Conservation (phyloP, 2,888 invertebrate genomes). For the Teleiodes luculella region DNA sequence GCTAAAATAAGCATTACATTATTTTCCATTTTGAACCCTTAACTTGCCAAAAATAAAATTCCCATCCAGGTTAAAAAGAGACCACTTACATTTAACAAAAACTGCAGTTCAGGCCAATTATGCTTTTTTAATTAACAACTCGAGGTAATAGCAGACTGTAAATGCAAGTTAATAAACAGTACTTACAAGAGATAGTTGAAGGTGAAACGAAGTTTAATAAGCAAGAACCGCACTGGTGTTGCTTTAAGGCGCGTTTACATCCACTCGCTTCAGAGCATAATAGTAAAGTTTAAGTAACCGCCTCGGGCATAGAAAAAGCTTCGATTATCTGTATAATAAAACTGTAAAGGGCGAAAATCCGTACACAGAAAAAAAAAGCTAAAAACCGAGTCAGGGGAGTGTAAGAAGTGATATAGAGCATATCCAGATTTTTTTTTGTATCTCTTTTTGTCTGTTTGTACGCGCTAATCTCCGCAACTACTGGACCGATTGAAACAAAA, state of each 20-base stretch:
- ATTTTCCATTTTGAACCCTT: background rate
- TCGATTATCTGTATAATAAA: too few relatives aligned
- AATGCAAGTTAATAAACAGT: constrained; percentile 30
- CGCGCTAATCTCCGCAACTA: too few relatives aligned
- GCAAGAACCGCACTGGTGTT: constrained; percentile 50
- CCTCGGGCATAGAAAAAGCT: too few relatives aligned
- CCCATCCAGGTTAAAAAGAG: background rate
- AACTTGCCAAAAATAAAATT: background rate
- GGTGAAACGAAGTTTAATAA: constrained; percentile 55
- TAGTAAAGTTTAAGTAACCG: too few relatives aligned
- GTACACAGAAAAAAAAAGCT: too few relatives aligned
- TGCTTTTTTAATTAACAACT: constrained; percentile 7
- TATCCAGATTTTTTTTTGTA: too few relatives aligned
- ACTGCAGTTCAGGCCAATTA: constrained; percentile 11
- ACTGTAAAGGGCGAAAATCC: too few relatives aligned
- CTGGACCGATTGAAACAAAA: too few relatives aligned
- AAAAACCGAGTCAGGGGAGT: too few relatives aligned
- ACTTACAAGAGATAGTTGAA: constrained; percentile 27
- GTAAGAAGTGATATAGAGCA: too few relatives aligned
- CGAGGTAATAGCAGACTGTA: constrained; percentile 19
- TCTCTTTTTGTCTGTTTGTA: too few relatives aligned
- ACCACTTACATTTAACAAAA: background rate
- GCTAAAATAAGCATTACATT: too few relatives aligned
- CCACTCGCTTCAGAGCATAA: background rate
- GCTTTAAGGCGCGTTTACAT: constrained; percentile 18